These are phyloP conservation scores for Phlogophora meticulosa DNA, from an alignment of 2,888 invertebrate species.

Conservation along the genomic window DNA sequence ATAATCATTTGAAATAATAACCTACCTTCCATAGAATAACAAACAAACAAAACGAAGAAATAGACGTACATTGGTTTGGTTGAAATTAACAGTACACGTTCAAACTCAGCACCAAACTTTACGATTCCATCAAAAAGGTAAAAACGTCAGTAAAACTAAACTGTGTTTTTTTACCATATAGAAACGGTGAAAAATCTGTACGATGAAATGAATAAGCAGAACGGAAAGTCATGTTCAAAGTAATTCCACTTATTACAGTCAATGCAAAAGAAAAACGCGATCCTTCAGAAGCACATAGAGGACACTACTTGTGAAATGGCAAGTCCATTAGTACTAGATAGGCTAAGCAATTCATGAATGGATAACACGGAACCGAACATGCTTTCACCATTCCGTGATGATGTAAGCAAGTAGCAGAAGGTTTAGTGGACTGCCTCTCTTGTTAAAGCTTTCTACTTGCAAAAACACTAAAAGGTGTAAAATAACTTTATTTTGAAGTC, in stretches of 20 bases:
- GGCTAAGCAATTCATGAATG: constrained; percentile 69
- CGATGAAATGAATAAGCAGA: not conserved
- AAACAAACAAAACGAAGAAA: too few species aligned
- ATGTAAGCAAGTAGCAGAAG: constrained; percentile 28
- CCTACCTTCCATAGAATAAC: too few species aligned
- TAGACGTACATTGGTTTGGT: too few species aligned
- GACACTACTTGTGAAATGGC: constrained; percentile 38
- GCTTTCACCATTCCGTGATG: constrained; percentile 45
- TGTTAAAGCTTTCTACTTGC: too few species aligned
- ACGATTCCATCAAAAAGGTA: not conserved
- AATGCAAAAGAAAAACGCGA: constrained; percentile 33
- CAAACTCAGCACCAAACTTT: too few species aligned
- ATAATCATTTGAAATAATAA: too few species aligned
- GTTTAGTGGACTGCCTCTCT: not conserved
- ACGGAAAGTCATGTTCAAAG: not conserved
- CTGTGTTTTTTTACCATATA: not conserved
- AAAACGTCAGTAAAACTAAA: not conserved
- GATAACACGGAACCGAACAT: constrained; percentile 63
- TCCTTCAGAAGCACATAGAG: constrained; percentile 24
- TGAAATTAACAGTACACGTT: too few species aligned
- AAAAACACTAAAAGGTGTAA: too few species aligned
- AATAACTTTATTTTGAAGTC: too few species aligned
- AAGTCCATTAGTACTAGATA: constrained; percentile 65
- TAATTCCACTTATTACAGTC: constrained; percentile 13
- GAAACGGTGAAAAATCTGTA: not conserved